Conservation (phyloP, 92 coral and sea anemone species). For the Bergia sp. region DNA sequence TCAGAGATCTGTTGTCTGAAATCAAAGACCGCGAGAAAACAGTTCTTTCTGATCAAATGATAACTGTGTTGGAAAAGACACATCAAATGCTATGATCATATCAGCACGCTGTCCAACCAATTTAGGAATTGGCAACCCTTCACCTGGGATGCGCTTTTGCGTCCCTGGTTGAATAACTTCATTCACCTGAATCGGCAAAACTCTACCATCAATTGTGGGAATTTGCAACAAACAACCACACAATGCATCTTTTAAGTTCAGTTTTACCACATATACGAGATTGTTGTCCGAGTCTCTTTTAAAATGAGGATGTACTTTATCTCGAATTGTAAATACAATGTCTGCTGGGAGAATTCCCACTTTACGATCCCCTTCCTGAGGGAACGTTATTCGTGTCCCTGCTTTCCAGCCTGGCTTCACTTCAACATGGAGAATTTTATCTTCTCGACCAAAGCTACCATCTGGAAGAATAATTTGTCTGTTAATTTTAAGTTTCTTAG, state of each 20-base stretch:
- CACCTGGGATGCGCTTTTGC: slow-evolving; percentile 87
- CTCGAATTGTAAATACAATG: slow-evolving; percentile 80
- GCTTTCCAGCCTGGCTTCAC: slow-evolving; percentile 98
- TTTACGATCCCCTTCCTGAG: slow-evolving; percentile 76
- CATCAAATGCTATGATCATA: slow-evolving; percentile 90
- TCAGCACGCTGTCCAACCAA: slow-evolving; percentile 76
- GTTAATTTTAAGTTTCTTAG: slow-evolving; percentile 76
- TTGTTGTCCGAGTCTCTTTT: slow-evolving; percentile 93
- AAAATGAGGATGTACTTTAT: slow-evolving; percentile 88
- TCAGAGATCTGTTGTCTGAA: background rate
- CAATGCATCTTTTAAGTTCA: slow-evolving; percentile 81
- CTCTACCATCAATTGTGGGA: slow-evolving; percentile 88
- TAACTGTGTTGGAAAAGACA: slow-evolving; percentile 87
- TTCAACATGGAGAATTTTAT: slow-evolving; percentile 80
- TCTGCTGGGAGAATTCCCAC: slow-evolving; percentile 87
- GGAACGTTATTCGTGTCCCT: slow-evolving; percentile 87
- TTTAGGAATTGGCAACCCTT: slow-evolving; percentile 94
- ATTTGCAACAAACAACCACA: slow-evolving; percentile 83
- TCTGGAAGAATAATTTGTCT: slow-evolving; percentile 65
- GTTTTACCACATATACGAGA: slow-evolving; percentile 82
- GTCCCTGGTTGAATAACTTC: slow-evolving; percentile 97
- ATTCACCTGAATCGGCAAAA: slow-evolving; percentile 78
- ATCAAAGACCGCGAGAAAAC: slow-evolving; percentile 45
- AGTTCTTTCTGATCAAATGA: slow-evolving; percentile 78
- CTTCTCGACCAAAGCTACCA: slow-evolving; percentile 61